Percentiles rank a stretch among this genome's conserved stretches.
These are phyloP conservation scores for Gobio gobio DNA, from an alignment of 2,113 vertebrate species.

Conservation along the genomic window DNA sequence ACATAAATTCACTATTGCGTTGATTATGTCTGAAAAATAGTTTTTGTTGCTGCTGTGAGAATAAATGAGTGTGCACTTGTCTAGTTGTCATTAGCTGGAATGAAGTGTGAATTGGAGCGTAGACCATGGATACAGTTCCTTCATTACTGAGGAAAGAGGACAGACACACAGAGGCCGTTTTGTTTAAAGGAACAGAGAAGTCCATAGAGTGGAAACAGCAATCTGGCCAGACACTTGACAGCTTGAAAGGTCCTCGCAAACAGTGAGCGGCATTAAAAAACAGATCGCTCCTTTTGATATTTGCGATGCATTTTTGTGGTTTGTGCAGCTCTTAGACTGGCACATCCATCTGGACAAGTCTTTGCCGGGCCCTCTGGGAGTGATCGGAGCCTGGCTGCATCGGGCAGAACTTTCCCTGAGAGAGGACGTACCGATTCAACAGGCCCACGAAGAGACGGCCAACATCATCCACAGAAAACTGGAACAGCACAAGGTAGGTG, in stretches of 20 bases:
- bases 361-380: constrained; percentile 91
- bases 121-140: constrained; percentile 45
- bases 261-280: constrained; percentile 29
- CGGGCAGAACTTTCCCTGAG: constrained; percentile 87
- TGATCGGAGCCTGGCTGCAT: constrained; percentile 92
- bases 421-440: constrained; percentile 90
- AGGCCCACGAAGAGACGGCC: constrained; percentile 92
- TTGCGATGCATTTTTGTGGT: constrained; percentile 60
- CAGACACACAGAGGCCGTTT: constrained; percentile 66
- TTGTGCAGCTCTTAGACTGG: constrained; percentile 90
- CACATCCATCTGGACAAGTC: constrained; percentile 93
- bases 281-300: constrained; percentile 42
- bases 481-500: constrained; percentile 89
- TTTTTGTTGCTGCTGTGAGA: constrained; percentile 13
- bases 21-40: background rate
- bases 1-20: background rate
- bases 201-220: constrained; percentile 46
- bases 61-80: background rate
- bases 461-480: constrained; percentile 88
- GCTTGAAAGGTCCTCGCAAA: constrained; percentile 52
- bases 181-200: constrained; percentile 53
- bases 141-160: constrained; percentile 56
- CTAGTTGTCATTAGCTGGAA: constrained; percentile 43
- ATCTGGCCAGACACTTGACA: constrained; percentile 56
- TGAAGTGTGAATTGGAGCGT: constrained; percentile 57